Conservation (phyloP, 2,888 invertebrate species). For the Sarcophaga variegata region DNA sequence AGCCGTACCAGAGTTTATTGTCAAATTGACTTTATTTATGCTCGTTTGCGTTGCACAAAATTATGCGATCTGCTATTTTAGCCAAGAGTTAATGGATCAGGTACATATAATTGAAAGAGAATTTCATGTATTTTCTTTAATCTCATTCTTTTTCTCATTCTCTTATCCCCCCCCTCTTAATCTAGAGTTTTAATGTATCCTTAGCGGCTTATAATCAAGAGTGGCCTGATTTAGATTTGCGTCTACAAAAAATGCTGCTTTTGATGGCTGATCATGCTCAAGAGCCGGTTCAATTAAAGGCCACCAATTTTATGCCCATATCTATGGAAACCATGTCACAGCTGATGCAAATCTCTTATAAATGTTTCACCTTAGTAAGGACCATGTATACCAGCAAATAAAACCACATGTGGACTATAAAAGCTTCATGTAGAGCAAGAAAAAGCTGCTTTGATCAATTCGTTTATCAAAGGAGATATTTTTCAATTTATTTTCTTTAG, state of each 20-base stretch:
- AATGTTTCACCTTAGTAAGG: constrained; percentile 76
- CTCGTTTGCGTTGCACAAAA: constrained; percentile 74
- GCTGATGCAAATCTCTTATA: constrained; percentile 76
- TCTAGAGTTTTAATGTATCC: constrained; percentile 72
- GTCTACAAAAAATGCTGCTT: constrained; percentile 73
- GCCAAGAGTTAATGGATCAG: constrained; percentile 75
- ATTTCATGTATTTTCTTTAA: too few species aligned
- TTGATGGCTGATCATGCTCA: constrained; percentile 74
- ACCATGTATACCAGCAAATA: constrained; percentile 73
- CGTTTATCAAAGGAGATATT: too few species aligned
- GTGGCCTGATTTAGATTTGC: constrained; percentile 71
- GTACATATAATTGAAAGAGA: constrained; percentile 61
- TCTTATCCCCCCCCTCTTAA: neutral
- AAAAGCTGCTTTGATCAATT: too few species aligned
- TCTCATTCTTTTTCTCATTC: neutral
- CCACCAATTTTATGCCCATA: constrained; percentile 73
- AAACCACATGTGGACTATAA: neutral
- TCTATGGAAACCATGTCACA: constrained; percentile 75
- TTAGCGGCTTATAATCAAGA: constrained; percentile 73
- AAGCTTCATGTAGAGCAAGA: too few species aligned
- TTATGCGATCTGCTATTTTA: constrained; percentile 77
- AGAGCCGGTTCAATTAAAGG: constrained; percentile 73
- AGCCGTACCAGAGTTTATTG: constrained; percentile 70
- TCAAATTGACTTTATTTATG: constrained; percentile 75
- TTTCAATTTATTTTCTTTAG: too few species aligned